These are phyloP conservation scores for Melipona beecheii DNA, from an alignment of 2,888 invertebrate species.

Conservation along the genomic window DNA sequence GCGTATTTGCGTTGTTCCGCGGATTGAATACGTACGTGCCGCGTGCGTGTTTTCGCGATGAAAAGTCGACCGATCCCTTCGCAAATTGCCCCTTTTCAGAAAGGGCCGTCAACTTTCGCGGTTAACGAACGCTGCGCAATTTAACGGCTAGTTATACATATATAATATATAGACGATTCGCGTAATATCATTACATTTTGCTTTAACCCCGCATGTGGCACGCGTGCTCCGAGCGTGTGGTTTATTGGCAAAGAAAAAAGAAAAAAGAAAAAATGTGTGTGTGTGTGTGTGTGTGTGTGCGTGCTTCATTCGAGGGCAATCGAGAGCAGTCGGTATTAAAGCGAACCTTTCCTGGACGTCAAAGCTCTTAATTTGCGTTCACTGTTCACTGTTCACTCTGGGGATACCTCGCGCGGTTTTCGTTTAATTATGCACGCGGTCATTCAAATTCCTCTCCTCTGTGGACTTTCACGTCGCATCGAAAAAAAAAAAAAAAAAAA, in stretches of 20 bases:
- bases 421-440: constrained; percentile 35
- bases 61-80: background rate
- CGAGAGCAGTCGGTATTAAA: constrained; percentile 25
- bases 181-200: background rate
- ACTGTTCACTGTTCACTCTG: background rate
- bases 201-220: background rate
- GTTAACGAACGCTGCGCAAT: constrained; percentile 2
- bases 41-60: background rate
- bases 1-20: background rate
- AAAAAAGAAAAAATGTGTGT: too few species aligned
- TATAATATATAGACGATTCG: background rate
- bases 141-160: background rate
- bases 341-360: constrained; percentile 16
- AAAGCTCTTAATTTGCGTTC: constrained; percentile 18
- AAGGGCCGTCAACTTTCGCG: background rate
- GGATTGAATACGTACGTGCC: background rate
- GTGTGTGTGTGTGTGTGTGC: too few species aligned
- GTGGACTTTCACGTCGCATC: too few species aligned
- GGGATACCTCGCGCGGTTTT: constrained; percentile 5
- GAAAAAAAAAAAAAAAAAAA: background rate
- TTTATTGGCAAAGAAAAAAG: constrained; percentile 18
- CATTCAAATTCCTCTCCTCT: constrained; percentile 1
- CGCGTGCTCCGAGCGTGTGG: background rate
- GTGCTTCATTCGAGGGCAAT: constrained; percentile 27
- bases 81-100: background rate